Evolutionary conservation across 2,113 vertebrate genomes (phyloP), one percentile per base, ranked within the genome.

Genomic region (Microcebus griseorufus): DNA sequence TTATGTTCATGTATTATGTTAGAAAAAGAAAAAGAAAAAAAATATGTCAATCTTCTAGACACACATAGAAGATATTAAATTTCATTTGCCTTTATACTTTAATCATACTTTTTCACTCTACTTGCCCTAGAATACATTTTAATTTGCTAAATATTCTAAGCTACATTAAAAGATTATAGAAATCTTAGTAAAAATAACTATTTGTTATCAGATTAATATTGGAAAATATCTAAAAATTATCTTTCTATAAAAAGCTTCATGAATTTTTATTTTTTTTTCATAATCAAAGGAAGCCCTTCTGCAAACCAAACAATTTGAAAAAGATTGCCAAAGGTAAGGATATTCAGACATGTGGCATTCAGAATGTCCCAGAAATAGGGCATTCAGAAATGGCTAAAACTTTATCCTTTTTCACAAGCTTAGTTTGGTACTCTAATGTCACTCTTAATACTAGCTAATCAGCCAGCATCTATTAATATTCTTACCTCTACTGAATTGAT

Each of bases 21-120:
- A 88, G 82, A 69, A 88, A 88, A 90, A 67, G 29, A 45, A 93
- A 87, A 89, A 32, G 29, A 81, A 94, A 93, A 93, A 8, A 76
- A 90, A 20, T 34, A 0, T 87, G 53, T 81, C 69, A 91, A 83
- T 94, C 72, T 89, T 94, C 16, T 78, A 94, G 22, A 72, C 17
- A 88, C 12, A n/a, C 34, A 83, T 3, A 32, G 9, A 96, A 18
- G 5, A 76, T 82, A 88, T 85, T 93, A 82, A 55, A 95, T 93
- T 94, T 93, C 53, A 87, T 92, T 67, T 94, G 23, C 9, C 45
- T 88, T 94, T 79, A 73, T 29, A 78, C 7, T 51, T 18, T 51
- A 75, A 86, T 94, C 8, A 34, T 45, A 72, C 5, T 78, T 94
- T 83, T 87, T 69, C 18, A 79, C 18, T 89, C 62, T 80, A 27